phyloP scores from a whole-genome alignment of 2,888 invertebrate species.

The Leucozona laternaria region DNA sequence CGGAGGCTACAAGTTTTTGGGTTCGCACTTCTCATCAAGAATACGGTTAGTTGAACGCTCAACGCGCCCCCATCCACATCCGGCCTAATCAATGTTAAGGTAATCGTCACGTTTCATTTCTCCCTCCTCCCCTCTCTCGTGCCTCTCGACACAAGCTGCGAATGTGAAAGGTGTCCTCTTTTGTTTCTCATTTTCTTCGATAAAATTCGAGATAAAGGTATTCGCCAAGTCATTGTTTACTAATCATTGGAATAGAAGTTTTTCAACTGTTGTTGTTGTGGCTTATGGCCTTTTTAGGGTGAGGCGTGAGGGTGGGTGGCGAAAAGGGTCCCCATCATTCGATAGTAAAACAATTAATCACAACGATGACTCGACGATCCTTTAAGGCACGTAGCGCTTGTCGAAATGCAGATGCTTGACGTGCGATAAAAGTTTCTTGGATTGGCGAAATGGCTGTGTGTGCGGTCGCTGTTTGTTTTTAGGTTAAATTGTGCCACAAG shows the following conservation, averaged over 20 bases:
- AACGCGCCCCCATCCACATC: slow-evolving; percentile 34
- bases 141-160: background rate
- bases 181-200: slow-evolving; percentile 32
- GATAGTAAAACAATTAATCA: slow-evolving; percentile 72
- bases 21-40: slow-evolving; percentile 42
- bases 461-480: background rate
- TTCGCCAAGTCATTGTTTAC: slow-evolving; percentile 73
- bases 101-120: slow-evolving; percentile 63
- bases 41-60: slow-evolving; percentile 1
- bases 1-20: slow-evolving; percentile 25
- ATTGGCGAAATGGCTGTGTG: slow-evolving; percentile 35
- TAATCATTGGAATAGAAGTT: slow-evolving; percentile 71
- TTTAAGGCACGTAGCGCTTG: slow-evolving; percentile 62
- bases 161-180: slow-evolving; percentile 55
- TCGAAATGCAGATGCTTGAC: slow-evolving; percentile 70
- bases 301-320: background rate
- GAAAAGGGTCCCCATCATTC: slow-evolving; percentile 31
- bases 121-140: background rate
- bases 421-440: slow-evolving; percentile 69
- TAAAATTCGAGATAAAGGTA: slow-evolving; percentile 50
- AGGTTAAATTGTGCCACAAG: slow-evolving; percentile 14
- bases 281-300: background rate
- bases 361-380: slow-evolving; percentile 69
- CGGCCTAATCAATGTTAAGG: slow-evolving; percentile 65
- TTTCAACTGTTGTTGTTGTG: slow-evolving; percentile 33